Conservation (phyloP, 2,888 invertebrate genomes). For the Seira musarum region DNA sequence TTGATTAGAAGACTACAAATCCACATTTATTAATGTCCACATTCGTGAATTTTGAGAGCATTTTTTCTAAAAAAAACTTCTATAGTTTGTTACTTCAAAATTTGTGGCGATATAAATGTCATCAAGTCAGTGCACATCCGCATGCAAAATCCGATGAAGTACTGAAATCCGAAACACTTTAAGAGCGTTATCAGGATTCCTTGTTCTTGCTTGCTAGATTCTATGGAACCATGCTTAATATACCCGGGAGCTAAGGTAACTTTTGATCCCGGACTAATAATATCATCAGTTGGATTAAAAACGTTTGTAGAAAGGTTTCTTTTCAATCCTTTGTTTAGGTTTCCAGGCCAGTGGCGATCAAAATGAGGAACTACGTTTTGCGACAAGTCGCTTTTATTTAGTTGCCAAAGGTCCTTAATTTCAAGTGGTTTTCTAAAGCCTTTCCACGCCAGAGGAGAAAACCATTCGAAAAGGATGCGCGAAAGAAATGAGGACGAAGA, state of each 20-base stretch:
- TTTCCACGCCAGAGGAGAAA: constrained; percentile 86
- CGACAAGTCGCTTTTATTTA: constrained; percentile 88
- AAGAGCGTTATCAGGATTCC: constrained; percentile 22
- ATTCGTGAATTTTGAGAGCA: not conserved
- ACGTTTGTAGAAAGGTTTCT: no score
- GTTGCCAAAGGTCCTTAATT: constrained; percentile 88
- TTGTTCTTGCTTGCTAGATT: constrained; percentile 28
- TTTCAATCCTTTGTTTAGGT: constrained; percentile 76
- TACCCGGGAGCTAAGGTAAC: not conserved
- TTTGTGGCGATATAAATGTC: constrained; percentile 91
- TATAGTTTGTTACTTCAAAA: constrained; percentile 79
- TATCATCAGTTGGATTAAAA: no score
- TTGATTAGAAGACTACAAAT: constrained; percentile 71
- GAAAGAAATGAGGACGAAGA: constrained; percentile 88
- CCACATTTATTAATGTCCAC: no score
- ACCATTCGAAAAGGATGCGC: constrained; percentile 91
- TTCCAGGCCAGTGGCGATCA: constrained; percentile 86
- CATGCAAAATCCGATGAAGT: constrained; percentile 29
- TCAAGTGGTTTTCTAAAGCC: constrained; percentile 90
- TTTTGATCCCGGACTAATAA: no score
- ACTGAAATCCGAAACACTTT: constrained; percentile 38
- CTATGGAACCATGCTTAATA: not conserved
- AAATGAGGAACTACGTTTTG: constrained; percentile 86
- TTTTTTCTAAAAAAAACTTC: constrained; percentile 1
- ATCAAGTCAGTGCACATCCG: constrained; percentile 77